Conservation (phyloP, 2,113 vertebrate species). For the Podarcis muralis region DNA sequence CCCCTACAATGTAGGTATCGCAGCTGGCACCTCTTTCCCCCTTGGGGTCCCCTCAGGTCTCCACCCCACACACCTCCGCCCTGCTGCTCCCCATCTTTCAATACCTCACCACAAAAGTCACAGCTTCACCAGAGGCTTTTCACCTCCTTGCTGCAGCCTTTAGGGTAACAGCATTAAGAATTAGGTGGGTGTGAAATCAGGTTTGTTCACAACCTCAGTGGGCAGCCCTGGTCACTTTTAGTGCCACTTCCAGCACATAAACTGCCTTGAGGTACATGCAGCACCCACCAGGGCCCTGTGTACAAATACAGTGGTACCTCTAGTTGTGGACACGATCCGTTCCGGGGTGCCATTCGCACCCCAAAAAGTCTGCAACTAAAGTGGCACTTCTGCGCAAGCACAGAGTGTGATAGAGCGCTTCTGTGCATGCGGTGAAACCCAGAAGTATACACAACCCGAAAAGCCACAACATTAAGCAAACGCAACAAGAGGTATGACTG, state of each 20-base stretch:
- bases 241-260: not conserved
- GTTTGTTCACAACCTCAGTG: not conserved
- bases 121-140: not conserved
- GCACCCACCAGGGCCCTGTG: no score
- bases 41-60: not conserved
- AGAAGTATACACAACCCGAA: no score
- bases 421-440: no score
- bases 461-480: no score
- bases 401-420: no score
- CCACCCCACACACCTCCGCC: not conserved
- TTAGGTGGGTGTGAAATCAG: not conserved
- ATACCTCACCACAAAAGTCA: not conserved
- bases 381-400: no score
- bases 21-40: not conserved
- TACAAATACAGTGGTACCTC: no score
- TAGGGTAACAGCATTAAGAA: not conserved
- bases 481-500: no score
- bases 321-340: no score
- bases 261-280: not conserved
- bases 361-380: no score
- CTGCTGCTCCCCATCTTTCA: not conserved
- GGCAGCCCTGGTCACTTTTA: not conserved
- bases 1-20: no score
- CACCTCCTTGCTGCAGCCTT: not conserved
- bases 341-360: no score